Conservation (phyloP, 2,888 invertebrate genomes). For the Lepidonotus clava region DNA sequence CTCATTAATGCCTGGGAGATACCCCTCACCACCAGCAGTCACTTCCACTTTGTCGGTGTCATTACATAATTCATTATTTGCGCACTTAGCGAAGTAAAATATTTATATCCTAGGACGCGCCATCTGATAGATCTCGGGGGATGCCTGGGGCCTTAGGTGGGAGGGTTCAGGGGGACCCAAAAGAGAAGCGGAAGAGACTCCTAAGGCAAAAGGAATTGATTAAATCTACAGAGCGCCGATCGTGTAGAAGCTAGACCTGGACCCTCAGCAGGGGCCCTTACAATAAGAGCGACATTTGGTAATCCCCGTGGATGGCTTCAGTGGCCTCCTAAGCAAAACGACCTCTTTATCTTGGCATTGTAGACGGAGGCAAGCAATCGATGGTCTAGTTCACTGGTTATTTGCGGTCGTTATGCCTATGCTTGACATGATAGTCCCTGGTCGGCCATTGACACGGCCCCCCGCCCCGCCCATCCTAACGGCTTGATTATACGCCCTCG, state of each 20-base stretch:
- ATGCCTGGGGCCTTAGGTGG: not conserved
- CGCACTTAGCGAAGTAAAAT: conserved; percentile 14
- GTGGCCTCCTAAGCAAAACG: not conserved
- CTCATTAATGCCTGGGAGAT: not conserved
- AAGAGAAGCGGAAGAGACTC: not conserved
- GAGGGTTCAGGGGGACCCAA: not conserved
- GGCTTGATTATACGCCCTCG: not conserved
- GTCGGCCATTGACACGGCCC: not conserved
- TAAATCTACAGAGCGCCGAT: not conserved
- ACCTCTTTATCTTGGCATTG: not conserved
- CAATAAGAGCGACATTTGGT: not conserved
- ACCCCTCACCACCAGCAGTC: not conserved
- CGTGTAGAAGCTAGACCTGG: not conserved
- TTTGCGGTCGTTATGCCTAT: conserved; percentile 6
- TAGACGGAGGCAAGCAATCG: not conserved
- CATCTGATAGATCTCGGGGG: not conserved
- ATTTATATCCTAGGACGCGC: not conserved
- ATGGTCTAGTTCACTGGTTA: not conserved
- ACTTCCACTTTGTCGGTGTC: not conserved
- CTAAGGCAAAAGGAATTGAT: not conserved
- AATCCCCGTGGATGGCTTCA: not conserved
- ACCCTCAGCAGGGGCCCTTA: not conserved
- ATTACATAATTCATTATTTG: conserved; percentile 41
- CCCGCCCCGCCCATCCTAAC: not conserved
- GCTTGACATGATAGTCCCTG: conserved; percentile 2